phyloP scores from a whole-genome alignment of 2,888 invertebrate species.

The Autographa pulchrina region DNA sequence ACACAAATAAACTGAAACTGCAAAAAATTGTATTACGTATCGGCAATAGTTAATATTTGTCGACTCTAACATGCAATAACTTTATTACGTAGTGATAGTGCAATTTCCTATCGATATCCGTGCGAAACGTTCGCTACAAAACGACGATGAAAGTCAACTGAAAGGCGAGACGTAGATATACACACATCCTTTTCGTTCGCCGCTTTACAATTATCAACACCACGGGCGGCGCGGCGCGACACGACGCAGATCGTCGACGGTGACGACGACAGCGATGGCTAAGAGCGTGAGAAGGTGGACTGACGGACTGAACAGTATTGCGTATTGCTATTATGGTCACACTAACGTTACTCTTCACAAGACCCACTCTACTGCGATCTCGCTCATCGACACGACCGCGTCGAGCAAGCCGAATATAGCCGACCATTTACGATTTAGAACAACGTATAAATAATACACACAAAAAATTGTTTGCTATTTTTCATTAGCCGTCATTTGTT shows the following conservation, averaged over 20 bases:
- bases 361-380: slow-evolving; percentile 77
- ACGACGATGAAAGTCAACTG: slow-evolving; percentile 90
- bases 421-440: slow-evolving; percentile 77
- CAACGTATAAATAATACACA: slow-evolving; percentile 69
- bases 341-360: slow-evolving; percentile 76
- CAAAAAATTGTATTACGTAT: slow-evolving; percentile 60
- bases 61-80: slow-evolving; percentile 76
- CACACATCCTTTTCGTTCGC: slow-evolving; percentile 87
- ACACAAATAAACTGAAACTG: slow-evolving; percentile 49
- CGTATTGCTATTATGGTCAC: slow-evolving; percentile 82
- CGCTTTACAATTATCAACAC: slow-evolving; percentile 86
- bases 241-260: slow-evolving; percentile 64
- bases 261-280: slow-evolving; percentile 64
- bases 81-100: slow-evolving; percentile 87
- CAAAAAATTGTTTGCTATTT: slow-evolving; percentile 73
- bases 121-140: slow-evolving; percentile 89
- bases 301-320: slow-evolving; percentile 76
- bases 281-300: slow-evolving; percentile 70
- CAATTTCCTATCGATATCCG: slow-evolving; percentile 86
- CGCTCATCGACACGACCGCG: slow-evolving; percentile 77
- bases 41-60: slow-evolving; percentile 63
- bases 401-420: slow-evolving; percentile 75
- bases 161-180: slow-evolving; percentile 89
- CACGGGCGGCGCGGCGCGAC: slow-evolving; percentile 66
- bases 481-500: slow-evolving; percentile 74